Evolutionary conservation across 2,888 invertebrate species (phyloP), one percentile per base, ranked within the genome.

Genomic region (Poecilobothrus nobilitatus): DNA sequence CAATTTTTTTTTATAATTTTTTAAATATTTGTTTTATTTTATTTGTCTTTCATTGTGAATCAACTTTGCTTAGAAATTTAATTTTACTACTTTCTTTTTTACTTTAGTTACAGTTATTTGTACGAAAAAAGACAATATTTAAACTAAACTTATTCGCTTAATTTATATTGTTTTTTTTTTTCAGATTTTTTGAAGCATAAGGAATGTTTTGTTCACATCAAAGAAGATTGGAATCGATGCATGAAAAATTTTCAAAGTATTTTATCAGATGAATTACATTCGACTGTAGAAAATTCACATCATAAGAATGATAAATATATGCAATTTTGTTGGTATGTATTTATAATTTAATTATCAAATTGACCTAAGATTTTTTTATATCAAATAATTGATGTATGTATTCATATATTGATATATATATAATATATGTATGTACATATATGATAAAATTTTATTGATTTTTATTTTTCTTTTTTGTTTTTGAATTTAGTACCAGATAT

Each of bases 251-350:
- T 80, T 71, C 78, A 80, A 70, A 75, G 73, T 53, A 78, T 82
- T 69, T 71, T 82, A 18, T 73, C 75, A 5, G 78, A 80, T 27
- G 82, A 80, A 70, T 70, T 82, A 68, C 76, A 78, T 62, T 75
- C 34, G 7, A 10, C n/a, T 2, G 18, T 34, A 7, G 15, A 65
- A 65, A 69, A 66, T 67, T 20, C 68, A 1, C 27, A 63, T 66
- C 71, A 72, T 9, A 76, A 75, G 41, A 81, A 81, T 73, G 73
- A 75, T 37, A 80, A 80, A 72, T 82, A 79, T 67, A 76, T 82
- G 75, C 79, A 82, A 68, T 80, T 82, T 69, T 82, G 81, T 68
- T 82, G 81, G 81, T 82, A 76, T 74, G 78, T 41, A 62, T 20
- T 7, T 18, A 62, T 62, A 18, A 20, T 62, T 10, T 12, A 62